Percentiles rank a stretch among this genome's conserved stretches.
Evolutionary conservation across 2,888 invertebrate genomes (phyloP).

Genomic region (Euplexia lucipara): DNA sequence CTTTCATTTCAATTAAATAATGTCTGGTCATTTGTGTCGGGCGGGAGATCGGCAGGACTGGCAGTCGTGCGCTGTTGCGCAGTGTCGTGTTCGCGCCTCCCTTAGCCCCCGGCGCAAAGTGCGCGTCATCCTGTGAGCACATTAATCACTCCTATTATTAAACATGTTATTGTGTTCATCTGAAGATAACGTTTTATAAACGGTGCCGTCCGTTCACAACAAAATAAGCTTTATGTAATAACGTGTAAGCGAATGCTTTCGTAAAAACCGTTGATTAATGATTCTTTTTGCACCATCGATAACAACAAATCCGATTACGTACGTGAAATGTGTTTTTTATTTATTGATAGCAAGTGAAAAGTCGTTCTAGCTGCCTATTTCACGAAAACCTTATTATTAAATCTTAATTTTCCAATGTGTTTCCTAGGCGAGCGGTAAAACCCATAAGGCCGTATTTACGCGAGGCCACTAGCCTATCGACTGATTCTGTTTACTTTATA

Average conservation of each 20-base stretch:
- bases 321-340: slow-evolving; percentile 44
- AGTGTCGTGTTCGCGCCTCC: slow-evolving; percentile 85
- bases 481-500: slow-evolving; percentile 46
- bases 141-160: slow-evolving; percentile 90
- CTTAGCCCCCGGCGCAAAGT: slow-evolving; percentile 81
- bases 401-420: slow-evolving; percentile 6
- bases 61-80: slow-evolving; percentile 56
- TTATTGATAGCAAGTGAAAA: slow-evolving; percentile 53
- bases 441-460: slow-evolving; percentile 22
- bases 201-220: slow-evolving; percentile 89
- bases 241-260: slow-evolving; percentile 83
- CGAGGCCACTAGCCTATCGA: slow-evolving; percentile 24
- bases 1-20: slow-evolving; percentile 91
- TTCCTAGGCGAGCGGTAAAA: slow-evolving; percentile 42
- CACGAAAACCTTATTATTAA: slow-evolving; percentile 7
- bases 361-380: slow-evolving; percentile 16
- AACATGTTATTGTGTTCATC: slow-evolving; percentile 90
- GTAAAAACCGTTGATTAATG: slow-evolving; percentile 86
- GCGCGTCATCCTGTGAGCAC: slow-evolving; percentile 89
- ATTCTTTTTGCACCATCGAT: slow-evolving; percentile 65
- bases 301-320: slow-evolving; percentile 76
- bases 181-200: slow-evolving; percentile 90
- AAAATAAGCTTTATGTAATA: slow-evolving; percentile 90
- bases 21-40: slow-evolving; percentile 91
- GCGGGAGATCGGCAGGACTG: slow-evolving; percentile 63